Base-by-base conservation (phyloP, 2,797 vertebrate species). In the Coilia nasus region DNA sequence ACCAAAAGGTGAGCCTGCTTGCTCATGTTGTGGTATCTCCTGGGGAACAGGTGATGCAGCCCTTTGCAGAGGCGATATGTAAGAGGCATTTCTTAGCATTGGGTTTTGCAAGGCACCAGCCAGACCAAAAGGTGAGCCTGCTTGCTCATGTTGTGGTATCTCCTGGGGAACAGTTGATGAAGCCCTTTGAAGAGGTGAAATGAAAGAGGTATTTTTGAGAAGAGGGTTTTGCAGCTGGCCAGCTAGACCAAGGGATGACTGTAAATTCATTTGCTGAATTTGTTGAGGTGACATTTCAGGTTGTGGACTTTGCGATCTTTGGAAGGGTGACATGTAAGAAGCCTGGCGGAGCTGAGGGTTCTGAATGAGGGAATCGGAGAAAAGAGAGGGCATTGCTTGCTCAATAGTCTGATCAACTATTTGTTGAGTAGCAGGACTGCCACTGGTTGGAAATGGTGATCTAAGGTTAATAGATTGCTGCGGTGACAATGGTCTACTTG, bases 321-420 rank as follows among this genome's bases (percentile, higher is more conserved):
- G 83, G 81, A 92, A 83, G 23, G 89, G 85, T 59, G 90, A 89
- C 60, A 44, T 85, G 80, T 86, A 90, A 28, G 88, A 88, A 81
- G 90, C 84, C 62, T 90, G 2, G 90, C 88, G 31, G 83, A 87
- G 31, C 64, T 93, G 91, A 84, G 89, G 82, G 62, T 94, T 92
- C 87, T 93, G 93, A 89, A 94, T 19, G 35, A 78, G 91, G 78
- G 93, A 92, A 92, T 94, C 93, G 89, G 93, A 89, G 83, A 95
- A 88, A 90, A 96, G 84, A 83, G 94, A 92, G 28, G 94, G 90
- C 84, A 93, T 90, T 10, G 90, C 92, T 84, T 92, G 92, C 1
- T 94, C 93, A 87, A 92, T 80, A 88, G 90, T 88, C 50, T 94
- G 93, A 84, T 88, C 85, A 91, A 94, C 90, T 23, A 94, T 83